These are phyloP conservation scores for Pseudocheirus occidentalis DNA, from an alignment of 2,797 vertebrate genomes.

Conservation along the genomic window DNA sequence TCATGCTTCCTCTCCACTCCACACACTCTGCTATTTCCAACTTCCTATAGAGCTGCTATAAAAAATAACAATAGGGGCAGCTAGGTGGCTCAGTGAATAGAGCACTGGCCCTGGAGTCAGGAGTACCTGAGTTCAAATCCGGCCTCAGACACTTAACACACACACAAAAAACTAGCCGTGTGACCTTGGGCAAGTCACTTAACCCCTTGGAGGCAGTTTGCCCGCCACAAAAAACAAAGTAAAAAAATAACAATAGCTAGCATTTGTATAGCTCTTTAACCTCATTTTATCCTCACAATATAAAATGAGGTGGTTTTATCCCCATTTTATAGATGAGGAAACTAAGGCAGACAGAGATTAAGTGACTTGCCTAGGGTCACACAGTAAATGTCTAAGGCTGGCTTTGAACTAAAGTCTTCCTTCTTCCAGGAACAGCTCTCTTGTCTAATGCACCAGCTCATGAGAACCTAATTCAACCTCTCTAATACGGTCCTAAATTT, in stretches of 20 bases:
- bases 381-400: background rate
- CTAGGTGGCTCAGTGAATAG: no score
- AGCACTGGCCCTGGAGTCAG: no score
- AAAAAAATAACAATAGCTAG: background rate
- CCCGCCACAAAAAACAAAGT: background rate
- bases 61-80: background rate
- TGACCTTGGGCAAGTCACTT: no score
- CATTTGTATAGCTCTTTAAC: background rate
- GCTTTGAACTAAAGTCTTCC: background rate
- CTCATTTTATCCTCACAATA: background rate
- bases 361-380: background rate
- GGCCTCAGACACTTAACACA: no score
- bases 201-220: no score
- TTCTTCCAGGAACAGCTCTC: background rate
- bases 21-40: background rate
- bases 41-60: background rate
- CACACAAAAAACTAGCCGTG: no score
- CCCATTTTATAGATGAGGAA: background rate
- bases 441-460: background rate
- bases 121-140: no score
- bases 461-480: background rate
- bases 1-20: background rate
- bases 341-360: background rate
- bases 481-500: background rate
- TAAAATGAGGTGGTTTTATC: background rate